Evolutionary conservation across 23 tunicate species (phyloP).

Genomic region (Trididemnum clinides): DNA sequence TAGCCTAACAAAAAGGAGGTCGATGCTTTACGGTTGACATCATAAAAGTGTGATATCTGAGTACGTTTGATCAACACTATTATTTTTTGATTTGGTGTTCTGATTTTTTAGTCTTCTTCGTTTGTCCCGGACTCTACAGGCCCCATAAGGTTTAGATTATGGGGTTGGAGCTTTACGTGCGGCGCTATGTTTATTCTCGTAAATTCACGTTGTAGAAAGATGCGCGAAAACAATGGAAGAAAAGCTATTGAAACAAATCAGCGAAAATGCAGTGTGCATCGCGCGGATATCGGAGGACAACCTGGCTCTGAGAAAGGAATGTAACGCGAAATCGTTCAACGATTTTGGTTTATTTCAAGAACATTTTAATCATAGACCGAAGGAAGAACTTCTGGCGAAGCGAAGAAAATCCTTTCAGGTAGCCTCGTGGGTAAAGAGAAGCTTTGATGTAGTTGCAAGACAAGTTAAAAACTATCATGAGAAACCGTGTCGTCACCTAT

Average conservation of each 20-base stretch:
- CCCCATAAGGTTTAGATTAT: too few species aligned
- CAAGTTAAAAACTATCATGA: neutral
- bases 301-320: neutral
- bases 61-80: too few species aligned
- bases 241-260: neutral
- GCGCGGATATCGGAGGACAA: neutral
- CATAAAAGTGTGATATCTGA: too few species aligned
- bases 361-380: constrained; percentile 37
- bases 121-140: too few species aligned
- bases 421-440: neutral
- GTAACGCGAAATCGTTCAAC: neutral
- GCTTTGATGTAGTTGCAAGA: neutral
- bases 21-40: too few species aligned
- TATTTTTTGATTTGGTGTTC: too few species aligned
- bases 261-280: neutral
- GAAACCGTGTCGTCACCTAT: too few species aligned
- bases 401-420: constrained; percentile 28
- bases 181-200: too few species aligned
- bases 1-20: too few species aligned
- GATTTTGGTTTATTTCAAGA: neutral
- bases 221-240: neutral
- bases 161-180: too few species aligned
- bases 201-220: neutral
- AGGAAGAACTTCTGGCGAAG: constrained; percentile 43
- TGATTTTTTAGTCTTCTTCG: too few species aligned